Evolutionary conservation across 2,888 invertebrate genomes (phyloP).

Genomic region (Callyntrura guangdongensis): DNA sequence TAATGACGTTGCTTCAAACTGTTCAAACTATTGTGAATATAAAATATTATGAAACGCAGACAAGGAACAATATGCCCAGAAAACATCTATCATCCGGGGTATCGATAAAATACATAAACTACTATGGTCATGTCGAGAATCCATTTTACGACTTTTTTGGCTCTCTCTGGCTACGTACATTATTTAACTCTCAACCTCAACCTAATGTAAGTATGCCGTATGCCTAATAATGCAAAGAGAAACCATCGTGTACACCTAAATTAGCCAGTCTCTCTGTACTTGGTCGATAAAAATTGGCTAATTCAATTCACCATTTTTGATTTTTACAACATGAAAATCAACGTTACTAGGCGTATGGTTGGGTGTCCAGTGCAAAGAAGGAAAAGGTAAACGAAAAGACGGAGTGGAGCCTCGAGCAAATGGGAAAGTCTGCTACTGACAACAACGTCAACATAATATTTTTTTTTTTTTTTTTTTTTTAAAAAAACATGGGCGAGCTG

Average conservation of each 20-base stretch:
- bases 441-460: background rate
- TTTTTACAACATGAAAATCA: background rate
- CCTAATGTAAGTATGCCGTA: no score
- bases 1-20: conserved; percentile 44
- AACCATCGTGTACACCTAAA: background rate
- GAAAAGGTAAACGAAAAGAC: conserved; percentile 24
- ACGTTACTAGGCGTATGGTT: background rate
- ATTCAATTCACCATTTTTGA: conserved; percentile 23
- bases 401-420: conserved; percentile 26
- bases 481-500: background rate
- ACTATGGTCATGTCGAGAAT: conserved; percentile 14
- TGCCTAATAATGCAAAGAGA: background rate
- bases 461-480: no score
- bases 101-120: conserved; percentile 55
- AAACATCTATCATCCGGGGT: conserved; percentile 32
- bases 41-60: conserved; percentile 16
- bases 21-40: background rate
- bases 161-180: background rate
- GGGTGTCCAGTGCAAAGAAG: conserved; percentile 38
- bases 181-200: no score
- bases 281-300: background rate
- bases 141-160: conserved; percentile 16
- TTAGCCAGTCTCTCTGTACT: conserved; percentile 12
- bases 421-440: conserved; percentile 43
- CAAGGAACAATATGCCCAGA: conserved; percentile 53